These are phyloP conservation scores for Leucophenga maculata DNA, from an alignment of 2,888 invertebrate species.

Conservation along the genomic window DNA sequence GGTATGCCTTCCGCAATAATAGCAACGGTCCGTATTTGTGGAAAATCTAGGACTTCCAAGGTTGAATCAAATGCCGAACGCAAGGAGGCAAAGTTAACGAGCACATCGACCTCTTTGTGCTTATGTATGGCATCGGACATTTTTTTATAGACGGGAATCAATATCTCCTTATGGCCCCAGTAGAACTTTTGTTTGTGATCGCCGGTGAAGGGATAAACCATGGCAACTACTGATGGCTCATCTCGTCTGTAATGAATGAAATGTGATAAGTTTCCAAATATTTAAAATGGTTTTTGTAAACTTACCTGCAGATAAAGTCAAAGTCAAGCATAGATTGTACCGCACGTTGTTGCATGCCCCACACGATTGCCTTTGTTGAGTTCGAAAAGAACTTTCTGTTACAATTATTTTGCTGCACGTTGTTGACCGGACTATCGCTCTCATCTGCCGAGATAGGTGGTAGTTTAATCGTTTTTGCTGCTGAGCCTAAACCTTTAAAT, in stretches of 20 bases:
- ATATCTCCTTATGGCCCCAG: constrained; percentile 98
- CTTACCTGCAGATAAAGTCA: constrained; percentile 72
- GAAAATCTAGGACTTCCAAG: constrained; percentile 92
- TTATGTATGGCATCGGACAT: constrained; percentile 97
- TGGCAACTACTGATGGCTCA: constrained; percentile 94
- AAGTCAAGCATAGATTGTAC: constrained; percentile 79
- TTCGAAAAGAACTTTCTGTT: constrained; percentile 81
- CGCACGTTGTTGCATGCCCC: constrained; percentile 99
- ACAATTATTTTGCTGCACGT: constrained; percentile 57
- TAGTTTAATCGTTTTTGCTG: constrained; percentile 72
- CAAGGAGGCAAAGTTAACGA: constrained; percentile 97
- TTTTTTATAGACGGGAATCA: constrained; percentile 94
- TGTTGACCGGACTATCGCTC: constrained; percentile 52
- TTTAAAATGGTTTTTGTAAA: not conserved
- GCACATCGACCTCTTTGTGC: constrained; percentile 94
- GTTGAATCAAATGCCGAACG: constrained; percentile 98
- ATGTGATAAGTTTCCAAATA: not conserved
- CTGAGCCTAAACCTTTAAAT: constrained; percentile 66
- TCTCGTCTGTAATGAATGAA: constrained; percentile 82
- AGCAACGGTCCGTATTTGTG: constrained; percentile 95
- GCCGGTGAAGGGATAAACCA: constrained; percentile 98
- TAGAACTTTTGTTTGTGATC: constrained; percentile 99
- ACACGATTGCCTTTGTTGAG: constrained; percentile 92
- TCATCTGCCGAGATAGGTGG: constrained; percentile 73
- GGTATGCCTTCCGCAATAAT: constrained; percentile 99